These are phyloP conservation scores for Notarius lentiginosus DNA, from an alignment of 2,113 vertebrate genomes.

Conservation along the genomic window DNA sequence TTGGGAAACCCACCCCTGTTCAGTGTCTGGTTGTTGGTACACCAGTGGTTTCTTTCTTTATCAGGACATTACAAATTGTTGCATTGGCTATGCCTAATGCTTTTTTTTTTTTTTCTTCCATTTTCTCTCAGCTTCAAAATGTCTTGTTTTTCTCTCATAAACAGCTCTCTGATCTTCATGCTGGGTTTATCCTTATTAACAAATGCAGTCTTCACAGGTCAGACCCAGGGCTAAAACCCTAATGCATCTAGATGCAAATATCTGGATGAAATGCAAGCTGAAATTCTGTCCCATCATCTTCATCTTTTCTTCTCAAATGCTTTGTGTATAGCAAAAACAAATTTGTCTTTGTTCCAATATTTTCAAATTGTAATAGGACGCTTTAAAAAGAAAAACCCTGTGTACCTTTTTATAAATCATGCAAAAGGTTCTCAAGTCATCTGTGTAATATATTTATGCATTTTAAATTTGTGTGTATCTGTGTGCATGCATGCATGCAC, in stretches of 20 bases:
- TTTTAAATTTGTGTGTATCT: background rate
- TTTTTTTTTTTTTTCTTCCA: too few species aligned
- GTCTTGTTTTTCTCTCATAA: too few species aligned
- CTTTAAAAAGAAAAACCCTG: background rate
- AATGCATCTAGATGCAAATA: background rate
- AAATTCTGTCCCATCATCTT: background rate
- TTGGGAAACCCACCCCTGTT: too few species aligned
- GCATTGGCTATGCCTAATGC: too few species aligned
- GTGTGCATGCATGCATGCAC: background rate
- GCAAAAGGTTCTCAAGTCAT: background rate
- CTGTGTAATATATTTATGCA: background rate
- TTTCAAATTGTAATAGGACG: background rate
- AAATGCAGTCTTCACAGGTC: background rate
- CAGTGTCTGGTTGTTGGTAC: too few species aligned
- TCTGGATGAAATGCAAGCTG: background rate
- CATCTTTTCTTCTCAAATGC: background rate
- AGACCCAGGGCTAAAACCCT: too few species aligned
- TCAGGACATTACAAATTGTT: too few species aligned
- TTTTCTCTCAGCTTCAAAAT: too few species aligned
- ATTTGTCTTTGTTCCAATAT: background rate
- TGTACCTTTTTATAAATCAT: constrained; percentile 46
- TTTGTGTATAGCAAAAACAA: background rate
- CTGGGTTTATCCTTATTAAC: background rate
- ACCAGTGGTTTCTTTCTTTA: too few species aligned
- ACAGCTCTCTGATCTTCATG: too few species aligned